Evolutionary conservation across 2,888 invertebrate genomes (phyloP), one percentile per base, ranked within the genome.

Genomic region (Drosophila phalerata): DNA sequence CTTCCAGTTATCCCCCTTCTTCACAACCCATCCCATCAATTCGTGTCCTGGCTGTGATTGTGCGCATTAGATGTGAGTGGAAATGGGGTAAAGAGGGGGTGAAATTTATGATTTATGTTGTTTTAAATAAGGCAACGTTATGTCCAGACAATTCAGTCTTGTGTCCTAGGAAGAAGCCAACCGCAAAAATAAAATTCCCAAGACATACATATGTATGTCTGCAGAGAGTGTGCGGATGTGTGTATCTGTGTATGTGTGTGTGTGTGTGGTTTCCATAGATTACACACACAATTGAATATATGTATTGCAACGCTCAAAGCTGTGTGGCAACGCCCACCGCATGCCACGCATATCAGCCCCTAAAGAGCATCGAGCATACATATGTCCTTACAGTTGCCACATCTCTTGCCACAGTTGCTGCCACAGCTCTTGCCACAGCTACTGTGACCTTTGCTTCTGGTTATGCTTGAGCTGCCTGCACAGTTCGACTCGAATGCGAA

Each of bases 21-120:
- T 63, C 8, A 3, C 22, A 11, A 13, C 25, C 49, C 49, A 47
- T 32, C 25, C 49, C 49, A 47, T 32, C 34, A 51, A 56, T 73
- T 85, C 89, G 89, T 89, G 89, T 79, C 73, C 72, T 69, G 67
- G 69, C 69, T 69, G 64, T 60, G 79, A 79, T 82, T 81, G 79
- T 85, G 87, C 90, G 89, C 85, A 90, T 88, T 88, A 90, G 42
- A 32, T 34, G 17, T 32, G 25, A 47, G 47, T 22, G 34, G 48
- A 19, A n/a, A 10, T 22, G n/a, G n/a, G 32, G 13, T 4, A 17
- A 48, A 51, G 47, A 43, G 56, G 37, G 57, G 45, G 80, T 80
- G 84, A 88, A 81, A 86, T 81, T 48, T 85, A 83, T 90, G 91
- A 85, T 88, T 89, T 90, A 89, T 86, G 79, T 77, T 62, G 69